phyloP scores from a whole-genome alignment of 1,140 invertebrate genomes.

The Rhysida immarginata region DNA sequence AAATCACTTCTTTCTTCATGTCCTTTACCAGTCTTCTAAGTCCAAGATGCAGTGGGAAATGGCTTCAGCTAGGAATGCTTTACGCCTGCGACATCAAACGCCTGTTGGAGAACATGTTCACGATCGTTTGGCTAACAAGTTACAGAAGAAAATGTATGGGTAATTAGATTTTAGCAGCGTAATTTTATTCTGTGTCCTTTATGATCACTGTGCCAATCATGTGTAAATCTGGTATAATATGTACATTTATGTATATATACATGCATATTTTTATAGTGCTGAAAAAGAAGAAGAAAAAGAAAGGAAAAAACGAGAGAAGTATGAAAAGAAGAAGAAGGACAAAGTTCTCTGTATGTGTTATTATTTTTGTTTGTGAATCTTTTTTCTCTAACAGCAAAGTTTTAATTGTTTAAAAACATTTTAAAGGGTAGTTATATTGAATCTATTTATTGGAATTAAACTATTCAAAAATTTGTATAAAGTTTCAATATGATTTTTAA shows the following conservation, averaged over 20 bases:
- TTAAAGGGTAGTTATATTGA: too few relatives aligned
- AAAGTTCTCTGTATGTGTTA: slow-evolving; percentile 30
- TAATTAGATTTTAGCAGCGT: too few relatives aligned
- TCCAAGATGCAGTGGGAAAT: background rate
- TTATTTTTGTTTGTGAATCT: slow-evolving; percentile 24
- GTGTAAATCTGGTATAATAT: too few relatives aligned
- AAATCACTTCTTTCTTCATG: too few relatives aligned
- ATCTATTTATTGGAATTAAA: too few relatives aligned
- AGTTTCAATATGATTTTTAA: too few relatives aligned
- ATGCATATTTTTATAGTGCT: slow-evolving; percentile 3
- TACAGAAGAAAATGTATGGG: background rate
- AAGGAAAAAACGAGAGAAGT: slow-evolving; percentile 29
- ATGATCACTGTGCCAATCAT: too few relatives aligned
- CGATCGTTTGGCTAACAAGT: background rate
- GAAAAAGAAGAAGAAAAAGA: slow-evolving; percentile 28
- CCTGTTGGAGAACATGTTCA: background rate
- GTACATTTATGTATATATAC: too few relatives aligned
- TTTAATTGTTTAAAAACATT: too few relatives aligned
- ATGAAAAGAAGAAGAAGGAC: slow-evolving; percentile 21
- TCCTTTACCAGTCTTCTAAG: too few relatives aligned
- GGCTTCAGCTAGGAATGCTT: background rate
- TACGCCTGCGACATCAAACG: background rate
- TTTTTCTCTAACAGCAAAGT: slow-evolving; percentile 10
- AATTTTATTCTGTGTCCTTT: too few relatives aligned
- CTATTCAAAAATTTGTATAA: too few relatives aligned